Base-by-base conservation (phyloP, 2,888 invertebrate species). In the Lagria hirta region DNA sequence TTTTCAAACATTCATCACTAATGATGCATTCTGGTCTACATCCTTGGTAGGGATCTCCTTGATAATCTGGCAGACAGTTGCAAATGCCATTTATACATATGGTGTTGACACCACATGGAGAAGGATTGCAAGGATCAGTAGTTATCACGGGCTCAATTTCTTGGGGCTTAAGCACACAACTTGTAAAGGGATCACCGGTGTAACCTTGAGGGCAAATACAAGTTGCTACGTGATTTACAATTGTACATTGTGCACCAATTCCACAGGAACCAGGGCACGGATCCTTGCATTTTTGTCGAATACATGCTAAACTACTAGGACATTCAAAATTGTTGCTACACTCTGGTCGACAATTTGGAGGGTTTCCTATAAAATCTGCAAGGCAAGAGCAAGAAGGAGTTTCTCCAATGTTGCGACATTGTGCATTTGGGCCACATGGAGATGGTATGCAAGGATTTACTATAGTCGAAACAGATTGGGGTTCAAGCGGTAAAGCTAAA, bases 231-330 rank as follows among this genome's bases (percentile, higher is more conserved):
- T 93, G 92, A 65, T 87, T 86, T 54, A 87, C 80, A 50, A 89
- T 89, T 58, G 79, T 77, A 68, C 92, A 93, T 57, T 79, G 79
- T 3, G 92, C 83, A 60, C 84, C 83, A 27, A 79, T 73, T 12
- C 92, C 91, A 65, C 92, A 92, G 30, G 89, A 86, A 16, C 90
- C 90, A 44, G 83, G 83, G 62, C 93, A 93, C 38, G 92, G 91
- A 69, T 86, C 88, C 57, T 76, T 75, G 68, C 92, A 93, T 65
- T 80, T 84, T 70, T 89, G 86, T 58, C 85, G 83, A 52, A 86
- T 80, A 68, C 92, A 93, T 36, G 91, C 90, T 56, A 86, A 73
- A 68, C 89, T 86, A 61, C 86, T 84, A n/a, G 87, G 78, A 66
- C 93, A 93, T 73, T 91, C 91, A 55, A 85, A 84, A 60, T 88